Percentiles rank a stretch among this genome's conserved stretches.
phyloP scores from a whole-genome alignment of 2,113 vertebrate species.

The Ellobius talpinus region DNA sequence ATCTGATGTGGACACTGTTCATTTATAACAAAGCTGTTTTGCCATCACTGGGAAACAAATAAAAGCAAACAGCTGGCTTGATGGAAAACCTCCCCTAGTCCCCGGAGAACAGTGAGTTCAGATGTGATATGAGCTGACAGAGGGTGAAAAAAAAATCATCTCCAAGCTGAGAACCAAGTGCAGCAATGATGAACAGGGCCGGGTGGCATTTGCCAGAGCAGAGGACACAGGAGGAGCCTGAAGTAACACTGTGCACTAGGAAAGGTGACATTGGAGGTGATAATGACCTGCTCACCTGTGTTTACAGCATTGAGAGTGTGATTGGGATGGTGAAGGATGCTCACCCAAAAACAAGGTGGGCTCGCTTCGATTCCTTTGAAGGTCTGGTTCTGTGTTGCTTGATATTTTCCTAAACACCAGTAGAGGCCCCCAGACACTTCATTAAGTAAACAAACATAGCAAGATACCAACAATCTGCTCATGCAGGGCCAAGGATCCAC shows the following conservation, averaged over 20 bases:
- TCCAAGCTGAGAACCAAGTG: constrained; percentile 56
- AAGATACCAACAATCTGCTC: neutral
- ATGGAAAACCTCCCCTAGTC: constrained; percentile 72
- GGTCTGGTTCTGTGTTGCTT: constrained; percentile 40
- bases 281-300: neutral
- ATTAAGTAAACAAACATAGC: constrained; percentile 69
- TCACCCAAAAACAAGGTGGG: neutral
- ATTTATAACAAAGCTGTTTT: constrained; percentile 74
- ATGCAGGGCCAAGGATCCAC: neutral
- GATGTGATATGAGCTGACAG: constrained; percentile 75
- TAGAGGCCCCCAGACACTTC: constrained; percentile 82
- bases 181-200: neutral
- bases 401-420: constrained; percentile 79
- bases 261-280: constrained; percentile 39
- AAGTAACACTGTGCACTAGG: neutral
- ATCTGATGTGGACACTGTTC: constrained; percentile 53
- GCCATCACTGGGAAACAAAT: neutral
- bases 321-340: neutral
- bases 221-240: neutral
- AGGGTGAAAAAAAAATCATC: constrained; percentile 72
- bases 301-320: constrained; percentile 40
- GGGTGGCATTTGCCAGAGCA: constrained; percentile 45
- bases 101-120: constrained; percentile 59
- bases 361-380: constrained; percentile 22
- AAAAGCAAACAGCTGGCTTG: constrained; percentile 68